Conservation (phyloP, 2,113 vertebrate genomes). For the Hucho hucho region DNA sequence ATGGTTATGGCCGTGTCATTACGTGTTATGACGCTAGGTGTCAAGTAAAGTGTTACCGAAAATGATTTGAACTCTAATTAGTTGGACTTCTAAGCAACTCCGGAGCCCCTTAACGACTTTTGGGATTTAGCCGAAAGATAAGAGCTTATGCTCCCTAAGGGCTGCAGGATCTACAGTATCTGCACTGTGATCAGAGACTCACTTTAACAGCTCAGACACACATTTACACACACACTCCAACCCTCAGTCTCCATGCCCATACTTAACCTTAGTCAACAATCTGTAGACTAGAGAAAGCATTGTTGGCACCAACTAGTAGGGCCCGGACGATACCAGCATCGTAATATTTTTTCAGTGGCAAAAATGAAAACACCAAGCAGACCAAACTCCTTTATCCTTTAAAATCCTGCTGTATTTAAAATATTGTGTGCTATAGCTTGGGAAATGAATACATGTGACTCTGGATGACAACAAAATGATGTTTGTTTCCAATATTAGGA, state of each 20-base stretch:
- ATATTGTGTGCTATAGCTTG: too few species aligned
- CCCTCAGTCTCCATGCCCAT: background rate
- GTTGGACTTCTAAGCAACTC: constrained; percentile 37
- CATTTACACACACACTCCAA: background rate
- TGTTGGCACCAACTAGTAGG: background rate
- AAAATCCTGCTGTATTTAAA: too few species aligned
- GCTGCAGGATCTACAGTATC: constrained; percentile 47
- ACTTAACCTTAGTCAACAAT: background rate
- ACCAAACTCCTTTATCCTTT: too few species aligned
- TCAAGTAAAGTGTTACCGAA: background rate
- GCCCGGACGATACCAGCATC: too few species aligned
- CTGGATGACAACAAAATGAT: too few species aligned
- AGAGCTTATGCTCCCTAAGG: constrained; percentile 55
- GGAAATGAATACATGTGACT: too few species aligned
- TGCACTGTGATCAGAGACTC: constrained; percentile 32
- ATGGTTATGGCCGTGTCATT: too few species aligned
- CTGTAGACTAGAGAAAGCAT: background rate
- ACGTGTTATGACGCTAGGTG: too few species aligned
- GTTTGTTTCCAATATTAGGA: too few species aligned
- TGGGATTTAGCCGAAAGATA: constrained; percentile 55
- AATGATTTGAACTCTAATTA: constrained; percentile 50
- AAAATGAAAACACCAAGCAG: too few species aligned
- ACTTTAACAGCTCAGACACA: constrained; percentile 35
- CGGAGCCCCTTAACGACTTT: constrained; percentile 54
- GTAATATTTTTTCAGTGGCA: too few species aligned